Evolutionary conservation across 2,113 vertebrate genomes (phyloP).

Genomic region (Corythoichthys haematopterus): DNA sequence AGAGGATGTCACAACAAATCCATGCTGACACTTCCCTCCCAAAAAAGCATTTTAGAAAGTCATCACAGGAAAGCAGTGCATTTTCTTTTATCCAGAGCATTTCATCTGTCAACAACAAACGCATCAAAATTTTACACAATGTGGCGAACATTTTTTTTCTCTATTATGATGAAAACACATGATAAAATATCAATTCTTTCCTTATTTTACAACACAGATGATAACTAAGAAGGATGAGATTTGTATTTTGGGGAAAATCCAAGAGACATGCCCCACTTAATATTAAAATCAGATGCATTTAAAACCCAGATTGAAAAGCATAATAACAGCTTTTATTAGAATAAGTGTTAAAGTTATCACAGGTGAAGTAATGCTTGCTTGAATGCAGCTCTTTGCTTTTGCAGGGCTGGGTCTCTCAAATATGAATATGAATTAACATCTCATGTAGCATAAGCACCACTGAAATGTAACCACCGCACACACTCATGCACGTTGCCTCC

Average conservation of each 20-base stretch:
- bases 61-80: slow-evolving; percentile 6
- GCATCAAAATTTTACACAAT: not conserved
- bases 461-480: not conserved
- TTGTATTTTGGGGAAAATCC: not conserved
- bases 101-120: slow-evolving; percentile 1
- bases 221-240: not conserved
- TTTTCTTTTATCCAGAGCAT: slow-evolving; percentile 2
- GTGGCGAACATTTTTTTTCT: not conserved
- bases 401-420: not conserved
- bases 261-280: not conserved
- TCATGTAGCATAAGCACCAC: not conserved
- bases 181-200: not conserved
- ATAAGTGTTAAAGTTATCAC: not conserved
- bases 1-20: slow-evolving; percentile 8
- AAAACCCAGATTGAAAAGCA: not conserved
- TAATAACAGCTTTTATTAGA: not conserved
- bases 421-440: slow-evolving; percentile 7
- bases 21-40: not conserved
- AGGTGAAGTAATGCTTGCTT: not conserved
- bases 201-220: not conserved
- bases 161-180: not conserved
- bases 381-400: not conserved
- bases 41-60: not conserved
- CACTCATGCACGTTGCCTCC: not conserved
- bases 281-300: not conserved